phyloP scores from a whole-genome alignment of 2,113 vertebrate genomes.

The Prolemur simus region DNA sequence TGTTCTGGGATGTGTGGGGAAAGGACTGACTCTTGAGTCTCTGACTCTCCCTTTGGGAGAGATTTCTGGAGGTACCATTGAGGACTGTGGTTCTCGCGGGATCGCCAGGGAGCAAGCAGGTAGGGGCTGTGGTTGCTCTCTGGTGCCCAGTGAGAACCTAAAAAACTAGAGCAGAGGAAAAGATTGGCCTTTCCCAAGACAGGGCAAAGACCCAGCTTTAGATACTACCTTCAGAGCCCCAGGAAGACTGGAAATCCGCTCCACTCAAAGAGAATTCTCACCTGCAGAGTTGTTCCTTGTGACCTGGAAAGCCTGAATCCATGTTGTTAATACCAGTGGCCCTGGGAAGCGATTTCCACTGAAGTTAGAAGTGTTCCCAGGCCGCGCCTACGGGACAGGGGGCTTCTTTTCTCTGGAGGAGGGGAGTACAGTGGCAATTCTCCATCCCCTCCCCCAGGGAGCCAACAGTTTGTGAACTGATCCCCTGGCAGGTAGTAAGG shows the following conservation, averaged over 20 bases:
- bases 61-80: background rate
- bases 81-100: background rate
- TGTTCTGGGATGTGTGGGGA: background rate
- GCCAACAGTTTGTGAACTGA: background rate
- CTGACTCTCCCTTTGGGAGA: background rate
- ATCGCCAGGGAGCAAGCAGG: background rate
- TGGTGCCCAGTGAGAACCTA: background rate
- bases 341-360: background rate
- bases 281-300: background rate
- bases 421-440: background rate
- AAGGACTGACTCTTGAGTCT: background rate
- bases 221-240: background rate
- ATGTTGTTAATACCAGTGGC: background rate
- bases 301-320: background rate
- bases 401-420: background rate
- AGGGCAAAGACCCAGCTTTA: background rate
- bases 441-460: accelerated
- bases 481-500: background rate
- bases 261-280: background rate
- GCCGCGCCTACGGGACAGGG: background rate
- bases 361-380: background rate
- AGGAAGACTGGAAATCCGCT: background rate
- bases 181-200: background rate
- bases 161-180: background rate
- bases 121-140: background rate